Conservation (phyloP, 2,888 invertebrate genomes). For the Heliothis peltigera region DNA sequence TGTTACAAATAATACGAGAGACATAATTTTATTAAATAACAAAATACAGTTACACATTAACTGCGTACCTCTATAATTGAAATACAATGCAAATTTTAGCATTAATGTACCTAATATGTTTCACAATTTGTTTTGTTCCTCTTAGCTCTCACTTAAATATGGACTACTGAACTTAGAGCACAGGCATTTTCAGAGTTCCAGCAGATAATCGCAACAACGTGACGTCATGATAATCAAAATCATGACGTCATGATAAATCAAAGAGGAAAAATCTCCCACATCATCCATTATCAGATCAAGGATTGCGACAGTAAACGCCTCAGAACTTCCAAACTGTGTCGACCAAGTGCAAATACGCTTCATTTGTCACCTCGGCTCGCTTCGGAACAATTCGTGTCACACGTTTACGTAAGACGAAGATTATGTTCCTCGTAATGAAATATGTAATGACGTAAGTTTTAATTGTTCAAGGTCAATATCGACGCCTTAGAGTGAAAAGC, state of each 20-base stretch:
- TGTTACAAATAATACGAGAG: background rate
- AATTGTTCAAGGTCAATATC: too few species aligned
- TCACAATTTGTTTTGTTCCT: too few species aligned
- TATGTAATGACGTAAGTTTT: background rate
- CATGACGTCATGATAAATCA: background rate
- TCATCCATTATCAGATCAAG: constrained; percentile 63
- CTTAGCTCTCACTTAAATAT: too few species aligned
- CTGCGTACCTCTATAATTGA: too few species aligned
- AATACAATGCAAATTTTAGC: too few species aligned
- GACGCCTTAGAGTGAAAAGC: too few species aligned
- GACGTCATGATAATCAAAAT: constrained; percentile 1
- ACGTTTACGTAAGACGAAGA: constrained; percentile 7
- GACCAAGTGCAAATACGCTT: constrained; percentile 67
- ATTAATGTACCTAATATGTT: too few species aligned
- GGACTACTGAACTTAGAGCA: too few species aligned
- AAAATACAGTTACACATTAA: too few species aligned
- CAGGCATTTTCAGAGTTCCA: too few species aligned
- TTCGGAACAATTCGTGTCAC: constrained; percentile 32
- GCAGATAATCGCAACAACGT: background rate
- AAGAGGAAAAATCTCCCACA: constrained; percentile 15
- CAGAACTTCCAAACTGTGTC: constrained; percentile 60
- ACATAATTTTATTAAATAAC: background rate
- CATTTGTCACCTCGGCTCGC: constrained; percentile 68
- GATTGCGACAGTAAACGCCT: constrained; percentile 60
- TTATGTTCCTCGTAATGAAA: constrained; percentile 3